These are phyloP conservation scores for Tautogolabrus adspersus DNA, from an alignment of 2,113 vertebrate genomes.

Conservation along the genomic window DNA sequence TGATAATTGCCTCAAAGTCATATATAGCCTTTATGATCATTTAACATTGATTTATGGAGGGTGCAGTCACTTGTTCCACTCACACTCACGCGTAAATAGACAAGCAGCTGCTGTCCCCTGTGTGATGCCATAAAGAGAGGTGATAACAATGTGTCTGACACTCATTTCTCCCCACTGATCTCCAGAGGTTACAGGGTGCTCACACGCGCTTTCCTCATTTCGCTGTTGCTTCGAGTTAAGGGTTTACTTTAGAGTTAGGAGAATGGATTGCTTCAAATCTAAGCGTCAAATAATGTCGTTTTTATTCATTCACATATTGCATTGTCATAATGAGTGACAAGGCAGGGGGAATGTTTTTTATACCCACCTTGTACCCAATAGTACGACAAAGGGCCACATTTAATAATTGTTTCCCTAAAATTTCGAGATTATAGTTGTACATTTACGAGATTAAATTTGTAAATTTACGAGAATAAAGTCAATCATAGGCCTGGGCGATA, in stretches of 20 bases:
- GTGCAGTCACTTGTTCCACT: slow-evolving; percentile 13
- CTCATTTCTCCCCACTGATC: slow-evolving; percentile 39
- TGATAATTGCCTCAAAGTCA: slow-evolving; percentile 69
- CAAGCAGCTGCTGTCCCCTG: slow-evolving; percentile 13
- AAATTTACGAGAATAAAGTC: too few species aligned
- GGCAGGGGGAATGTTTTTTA: too few species aligned
- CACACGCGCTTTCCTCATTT: neutral
- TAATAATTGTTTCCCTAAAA: too few species aligned
- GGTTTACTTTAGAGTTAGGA: neutral
- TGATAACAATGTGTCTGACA: slow-evolving; percentile 70
- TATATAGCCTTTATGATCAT: slow-evolving; percentile 37
- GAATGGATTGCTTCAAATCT: neutral
- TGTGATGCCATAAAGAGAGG: slow-evolving; percentile 32
- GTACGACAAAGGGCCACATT: too few species aligned
- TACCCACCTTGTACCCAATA: too few species aligned
- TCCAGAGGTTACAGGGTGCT: slow-evolving; percentile 28
- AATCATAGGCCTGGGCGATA: too few species aligned
- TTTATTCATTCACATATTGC: too few species aligned
- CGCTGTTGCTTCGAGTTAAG: slow-evolving; percentile 14
- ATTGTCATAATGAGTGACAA: too few species aligned
- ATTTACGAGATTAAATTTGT: too few species aligned
- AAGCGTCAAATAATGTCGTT: too few species aligned
- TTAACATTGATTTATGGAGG: slow-evolving; percentile 58
- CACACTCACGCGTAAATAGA: neutral
- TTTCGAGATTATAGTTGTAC: too few species aligned